A percentile compares a stretch with the other conserved stretches of the same genome.
Conservation (phyloP, 2,888 invertebrate genomes). For the Acholoe squamosa region DNA sequence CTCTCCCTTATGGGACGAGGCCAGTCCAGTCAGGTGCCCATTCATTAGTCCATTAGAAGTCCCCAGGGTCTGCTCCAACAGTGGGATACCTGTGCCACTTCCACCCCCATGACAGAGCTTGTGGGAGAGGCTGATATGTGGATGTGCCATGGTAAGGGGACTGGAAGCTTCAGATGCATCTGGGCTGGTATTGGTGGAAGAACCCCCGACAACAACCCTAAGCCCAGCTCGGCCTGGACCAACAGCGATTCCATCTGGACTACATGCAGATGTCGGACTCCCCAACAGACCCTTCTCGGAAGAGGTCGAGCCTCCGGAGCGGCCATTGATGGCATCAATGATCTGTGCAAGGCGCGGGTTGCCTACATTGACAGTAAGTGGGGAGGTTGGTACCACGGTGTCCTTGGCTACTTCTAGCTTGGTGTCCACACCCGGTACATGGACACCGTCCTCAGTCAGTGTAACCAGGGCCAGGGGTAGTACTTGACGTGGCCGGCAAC, state of each 20-base stretch:
- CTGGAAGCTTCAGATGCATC: constrained; percentile 26
- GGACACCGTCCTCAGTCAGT: constrained; percentile 68
- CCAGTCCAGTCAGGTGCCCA: constrained; percentile 11
- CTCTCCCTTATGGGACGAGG: not conserved
- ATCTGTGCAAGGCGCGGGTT: constrained; percentile 70
- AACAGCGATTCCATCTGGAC: not conserved
- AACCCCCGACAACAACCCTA: constrained; percentile 8
- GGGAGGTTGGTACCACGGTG: not conserved
- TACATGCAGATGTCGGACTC: constrained; percentile 9
- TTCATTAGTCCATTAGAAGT: not conserved
- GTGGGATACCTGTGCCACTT: not conserved
- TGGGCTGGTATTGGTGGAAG: not conserved
- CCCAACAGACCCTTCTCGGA: constrained; percentile 36
- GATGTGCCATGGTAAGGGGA: not conserved
- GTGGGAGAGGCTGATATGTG: constrained; percentile 32
- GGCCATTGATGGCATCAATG: constrained; percentile 69
- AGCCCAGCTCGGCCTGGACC: not conserved
- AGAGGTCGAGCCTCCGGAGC: not conserved
- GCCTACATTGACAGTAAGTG: constrained; percentile 57
- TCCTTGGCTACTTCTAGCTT: constrained; percentile 65
- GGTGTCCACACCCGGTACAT: constrained; percentile 60
- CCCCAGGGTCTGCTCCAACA: constrained; percentile 22
- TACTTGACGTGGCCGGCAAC: constrained; percentile 68
- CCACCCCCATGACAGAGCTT: not conserved
- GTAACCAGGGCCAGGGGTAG: constrained; percentile 69